Conservation (phyloP, 1,140 invertebrate genomes). For the Asbolus verrucosus region DNA sequence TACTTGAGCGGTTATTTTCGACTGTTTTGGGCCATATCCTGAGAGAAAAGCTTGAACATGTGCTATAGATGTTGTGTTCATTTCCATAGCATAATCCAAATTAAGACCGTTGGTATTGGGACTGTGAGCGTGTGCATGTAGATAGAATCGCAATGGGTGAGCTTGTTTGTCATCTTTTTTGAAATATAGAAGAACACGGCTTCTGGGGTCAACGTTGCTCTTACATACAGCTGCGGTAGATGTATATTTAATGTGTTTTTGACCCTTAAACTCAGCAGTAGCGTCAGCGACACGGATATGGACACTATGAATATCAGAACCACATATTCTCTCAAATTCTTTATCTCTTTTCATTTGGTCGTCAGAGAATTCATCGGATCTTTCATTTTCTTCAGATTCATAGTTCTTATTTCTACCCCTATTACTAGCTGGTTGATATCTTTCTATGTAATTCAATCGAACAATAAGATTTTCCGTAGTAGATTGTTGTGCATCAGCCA, state of each 20-base stretch:
- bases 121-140: slow-evolving; percentile 62
- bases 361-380: no score
- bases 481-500: background rate
- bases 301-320: slow-evolving; percentile 68
- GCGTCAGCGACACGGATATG: slow-evolving; percentile 67
- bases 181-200: slow-evolving; percentile 65
- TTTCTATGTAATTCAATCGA: background rate
- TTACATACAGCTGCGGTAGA: slow-evolving; percentile 67
- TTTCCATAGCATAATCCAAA: slow-evolving; percentile 67
- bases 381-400: no score
- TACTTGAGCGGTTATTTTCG: slow-evolving; percentile 65
- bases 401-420: no score
- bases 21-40: slow-evolving; percentile 53
- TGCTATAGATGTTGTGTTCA: slow-evolving; percentile 65
- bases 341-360: slow-evolving; percentile 63
- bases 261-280: slow-evolving; percentile 66
- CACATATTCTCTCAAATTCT: no score
- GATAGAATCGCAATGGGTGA: slow-evolving; percentile 64
- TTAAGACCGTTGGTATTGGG: slow-evolving; percentile 67
- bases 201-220: slow-evolving; percentile 68
- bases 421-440: no score
- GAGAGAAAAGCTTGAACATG: slow-evolving; percentile 68
- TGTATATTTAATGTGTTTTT: slow-evolving; percentile 65
- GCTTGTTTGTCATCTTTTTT: slow-evolving; percentile 11
- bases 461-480: background rate